phyloP scores from a whole-genome alignment of 2,888 invertebrate genomes.

The Zelleria hepariella region DNA sequence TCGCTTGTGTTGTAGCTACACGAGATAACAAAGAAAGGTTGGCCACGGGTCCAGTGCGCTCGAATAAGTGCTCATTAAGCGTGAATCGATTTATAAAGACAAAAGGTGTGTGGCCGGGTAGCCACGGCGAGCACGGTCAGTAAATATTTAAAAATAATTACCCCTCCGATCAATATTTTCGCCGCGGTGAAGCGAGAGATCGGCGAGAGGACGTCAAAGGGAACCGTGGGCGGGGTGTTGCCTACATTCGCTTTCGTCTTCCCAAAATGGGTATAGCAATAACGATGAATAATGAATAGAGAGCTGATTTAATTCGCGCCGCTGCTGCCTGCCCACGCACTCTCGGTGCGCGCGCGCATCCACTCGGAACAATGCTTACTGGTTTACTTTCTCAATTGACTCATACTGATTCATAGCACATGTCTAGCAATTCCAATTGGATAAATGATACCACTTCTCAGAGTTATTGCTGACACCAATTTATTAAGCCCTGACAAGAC shows the following conservation, averaged over 20 bases:
- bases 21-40: neutral
- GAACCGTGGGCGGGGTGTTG: slow-evolving; percentile 30
- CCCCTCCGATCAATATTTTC: neutral
- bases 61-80: slow-evolving; percentile 43
- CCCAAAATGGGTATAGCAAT: slow-evolving; percentile 65
- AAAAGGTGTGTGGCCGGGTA: slow-evolving; percentile 31
- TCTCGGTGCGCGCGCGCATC: slow-evolving; percentile 57
- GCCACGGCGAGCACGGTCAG: slow-evolving; percentile 26
- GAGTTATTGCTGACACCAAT: neutral
- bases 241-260: slow-evolving; percentile 66
- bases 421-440: slow-evolving; percentile 57
- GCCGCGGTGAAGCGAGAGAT: neutral
- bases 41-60: slow-evolving; percentile 27
- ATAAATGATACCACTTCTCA: slow-evolving; percentile 42
- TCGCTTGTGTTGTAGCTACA: neutral
- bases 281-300: slow-evolving; percentile 72
- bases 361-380: slow-evolving; percentile 70
- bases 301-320: slow-evolving; percentile 67
- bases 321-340: slow-evolving; percentile 58
- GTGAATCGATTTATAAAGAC: slow-evolving; percentile 38
- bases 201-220: slow-evolving; percentile 15
- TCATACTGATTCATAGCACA: slow-evolving; percentile 64
- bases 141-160: slow-evolving; percentile 20
- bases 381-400: slow-evolving; percentile 72
- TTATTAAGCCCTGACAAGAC: neutral